A percentile compares a stretch with the other conserved stretches of the same genome.
These are phyloP conservation scores for Heliconius ismenius DNA, from an alignment of 2,888 invertebrate species.

Conservation along the genomic window DNA sequence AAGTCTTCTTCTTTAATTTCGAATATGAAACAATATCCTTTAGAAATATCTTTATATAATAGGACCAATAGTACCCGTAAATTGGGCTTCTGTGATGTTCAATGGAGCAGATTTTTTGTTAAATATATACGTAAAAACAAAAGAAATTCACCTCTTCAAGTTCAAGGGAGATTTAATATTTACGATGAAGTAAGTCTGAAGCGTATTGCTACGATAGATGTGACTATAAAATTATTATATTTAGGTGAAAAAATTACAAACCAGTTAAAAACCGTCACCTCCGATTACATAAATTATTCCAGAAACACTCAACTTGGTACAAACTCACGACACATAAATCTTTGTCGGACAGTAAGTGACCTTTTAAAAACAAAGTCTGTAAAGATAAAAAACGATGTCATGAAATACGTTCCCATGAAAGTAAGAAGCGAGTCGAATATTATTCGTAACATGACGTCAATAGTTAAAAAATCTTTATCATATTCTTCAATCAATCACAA, in stretches of 20 bases:
- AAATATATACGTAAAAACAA: slow-evolving; percentile 54
- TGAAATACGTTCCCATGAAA: slow-evolving; percentile 31
- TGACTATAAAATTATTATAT: slow-evolving; percentile 59
- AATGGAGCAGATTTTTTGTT: slow-evolving; percentile 59
- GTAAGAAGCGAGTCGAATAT: slow-evolving; percentile 54
- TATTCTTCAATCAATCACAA: slow-evolving; percentile 50
- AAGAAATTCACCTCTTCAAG: slow-evolving; percentile 47
- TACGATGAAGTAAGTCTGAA: slow-evolving; percentile 61
- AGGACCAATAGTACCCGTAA: slow-evolving; percentile 49
- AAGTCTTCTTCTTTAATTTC: slow-evolving; percentile 52
- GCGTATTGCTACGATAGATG: slow-evolving; percentile 59
- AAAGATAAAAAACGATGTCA: not conserved
- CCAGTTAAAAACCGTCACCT: not conserved
- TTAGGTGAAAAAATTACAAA: slow-evolving; percentile 42
- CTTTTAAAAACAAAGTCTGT: not conserved
- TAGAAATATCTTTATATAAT: slow-evolving; percentile 61
- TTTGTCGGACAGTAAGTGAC: not conserved
- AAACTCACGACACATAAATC: not conserved
- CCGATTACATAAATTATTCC: not conserved
- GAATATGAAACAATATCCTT: slow-evolving; percentile 62
- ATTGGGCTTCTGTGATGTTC: slow-evolving; percentile 59
- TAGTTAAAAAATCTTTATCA: slow-evolving; percentile 55
- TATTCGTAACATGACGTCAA: slow-evolving; percentile 42
- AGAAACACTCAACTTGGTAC: slow-evolving; percentile 18
- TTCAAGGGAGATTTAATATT: slow-evolving; percentile 55